Conservation (phyloP, 1,140 invertebrate species). For the Mycetomoellerius zeteki region DNA sequence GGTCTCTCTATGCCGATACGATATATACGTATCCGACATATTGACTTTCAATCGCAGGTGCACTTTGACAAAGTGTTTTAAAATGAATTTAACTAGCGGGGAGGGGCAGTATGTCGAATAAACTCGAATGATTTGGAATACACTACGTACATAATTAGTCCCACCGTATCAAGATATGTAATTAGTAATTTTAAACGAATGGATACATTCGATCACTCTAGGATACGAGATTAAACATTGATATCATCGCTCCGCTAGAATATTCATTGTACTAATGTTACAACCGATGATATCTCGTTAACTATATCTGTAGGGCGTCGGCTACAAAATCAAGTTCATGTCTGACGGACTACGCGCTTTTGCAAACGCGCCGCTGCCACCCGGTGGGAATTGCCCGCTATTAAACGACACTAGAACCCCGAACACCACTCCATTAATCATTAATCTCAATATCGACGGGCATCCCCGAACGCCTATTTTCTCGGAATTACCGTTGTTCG, state of each 20-base stretch:
- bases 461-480: slow-evolving; percentile 45
- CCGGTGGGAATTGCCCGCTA: slow-evolving; percentile 41
- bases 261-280: slow-evolving; percentile 48
- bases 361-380: slow-evolving; percentile 19
- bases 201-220: neutral
- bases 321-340: slow-evolving; percentile 37
- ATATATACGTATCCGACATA: neutral
- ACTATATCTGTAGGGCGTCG: slow-evolving; percentile 26
- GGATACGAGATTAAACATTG: slow-evolving; percentile 53
- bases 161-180: slow-evolving; percentile 20
- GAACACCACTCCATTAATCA: slow-evolving; percentile 60
- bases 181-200: slow-evolving; percentile 44
- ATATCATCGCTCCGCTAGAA: slow-evolving; percentile 35
- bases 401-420: slow-evolving; percentile 50
- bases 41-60: slow-evolving; percentile 24
- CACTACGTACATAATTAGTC: slow-evolving; percentile 36
- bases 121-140: slow-evolving; percentile 21
- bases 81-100: slow-evolving; percentile 2
- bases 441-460: slow-evolving; percentile 52
- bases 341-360: slow-evolving; percentile 35
- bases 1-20: neutral
- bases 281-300: slow-evolving; percentile 44
- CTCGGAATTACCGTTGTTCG: slow-evolving; percentile 56
- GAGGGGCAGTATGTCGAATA: neutral
- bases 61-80: slow-evolving; percentile 24